Evolutionary conservation across 2,888 invertebrate genomes (phyloP).

Genomic region (Ormyrus labotus): DNA sequence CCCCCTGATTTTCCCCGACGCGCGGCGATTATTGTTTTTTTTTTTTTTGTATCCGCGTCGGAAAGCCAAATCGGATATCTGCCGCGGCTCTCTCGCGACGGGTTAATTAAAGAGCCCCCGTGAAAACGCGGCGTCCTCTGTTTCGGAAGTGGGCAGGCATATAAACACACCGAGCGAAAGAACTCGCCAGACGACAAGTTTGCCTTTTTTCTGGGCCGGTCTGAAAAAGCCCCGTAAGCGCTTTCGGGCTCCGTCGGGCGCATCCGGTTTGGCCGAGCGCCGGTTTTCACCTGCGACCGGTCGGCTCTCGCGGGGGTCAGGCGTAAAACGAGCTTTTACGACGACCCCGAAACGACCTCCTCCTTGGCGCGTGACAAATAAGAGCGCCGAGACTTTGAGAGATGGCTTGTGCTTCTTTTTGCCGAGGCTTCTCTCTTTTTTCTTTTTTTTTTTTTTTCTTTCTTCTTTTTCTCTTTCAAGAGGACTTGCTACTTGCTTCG

Average conservation of each 20-base stretch:
- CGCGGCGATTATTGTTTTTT: constrained; percentile 22
- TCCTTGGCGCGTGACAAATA: constrained; percentile 42
- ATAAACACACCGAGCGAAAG: no score
- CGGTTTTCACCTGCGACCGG: constrained; percentile 56
- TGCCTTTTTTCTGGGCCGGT: no score
- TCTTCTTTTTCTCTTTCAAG: no score
- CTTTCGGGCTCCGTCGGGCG: constrained; percentile 2
- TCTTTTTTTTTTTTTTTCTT: neutral
- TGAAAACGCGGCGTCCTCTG: no score
- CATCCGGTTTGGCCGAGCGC: constrained; percentile 54
- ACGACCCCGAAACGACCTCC: constrained; percentile 46
- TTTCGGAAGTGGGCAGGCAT: no score
- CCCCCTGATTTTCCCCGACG: neutral
- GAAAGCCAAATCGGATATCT: neutral
- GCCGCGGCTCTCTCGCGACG: constrained; percentile 2
- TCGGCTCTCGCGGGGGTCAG: constrained; percentile 33
- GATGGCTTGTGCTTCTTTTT: constrained; percentile 23
- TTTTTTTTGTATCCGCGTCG: constrained; percentile 4
- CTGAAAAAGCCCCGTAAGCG: no score
- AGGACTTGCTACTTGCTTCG: constrained; percentile 6
- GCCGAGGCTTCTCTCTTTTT: neutral
- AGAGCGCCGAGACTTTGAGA: constrained; percentile 40
- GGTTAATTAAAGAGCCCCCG: constrained; percentile 8
- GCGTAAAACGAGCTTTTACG: constrained; percentile 35
- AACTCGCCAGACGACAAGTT: no score